Evolutionary conservation across 2,113 vertebrate genomes (phyloP).

Genomic region (Chloropsis hardwickii): DNA sequence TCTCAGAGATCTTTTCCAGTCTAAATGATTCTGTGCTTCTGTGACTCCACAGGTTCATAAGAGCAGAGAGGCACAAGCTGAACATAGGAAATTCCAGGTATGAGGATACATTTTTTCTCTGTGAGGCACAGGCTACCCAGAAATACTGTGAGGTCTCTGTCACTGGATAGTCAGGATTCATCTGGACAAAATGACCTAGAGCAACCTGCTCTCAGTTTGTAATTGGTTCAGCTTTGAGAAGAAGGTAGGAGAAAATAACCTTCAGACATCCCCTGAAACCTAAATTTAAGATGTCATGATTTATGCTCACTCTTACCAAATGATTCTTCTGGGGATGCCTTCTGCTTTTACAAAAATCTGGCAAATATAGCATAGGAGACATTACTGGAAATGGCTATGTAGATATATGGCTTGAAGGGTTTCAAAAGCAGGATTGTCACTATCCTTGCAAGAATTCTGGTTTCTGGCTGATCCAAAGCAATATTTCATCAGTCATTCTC

Average conservation of each 20-base stretch:
- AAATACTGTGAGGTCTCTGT: not conserved
- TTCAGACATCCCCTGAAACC: not conserved
- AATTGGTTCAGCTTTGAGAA: not conserved
- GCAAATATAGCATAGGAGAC: not conserved
- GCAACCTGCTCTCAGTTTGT: not conserved
- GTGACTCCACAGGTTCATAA: not conserved
- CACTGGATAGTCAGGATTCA: not conserved
- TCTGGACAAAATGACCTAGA: not conserved
- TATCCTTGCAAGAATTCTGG: not conserved
- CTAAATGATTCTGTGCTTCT: not conserved
- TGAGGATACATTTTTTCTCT: not conserved
- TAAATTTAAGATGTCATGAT: not conserved
- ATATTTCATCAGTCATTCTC: not conserved
- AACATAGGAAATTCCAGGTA: not conserved
- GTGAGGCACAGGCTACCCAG: not conserved
- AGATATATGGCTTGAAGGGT: not conserved
- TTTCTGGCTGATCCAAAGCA: not conserved
- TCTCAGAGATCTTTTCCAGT: not conserved
- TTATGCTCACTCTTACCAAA: not conserved
- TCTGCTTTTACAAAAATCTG: not conserved
- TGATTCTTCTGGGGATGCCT: not conserved
- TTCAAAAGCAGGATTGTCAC: not conserved
- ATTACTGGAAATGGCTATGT: not conserved
- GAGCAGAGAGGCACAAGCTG: not conserved
- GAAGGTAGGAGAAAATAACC: not conserved